phyloP scores from a whole-genome alignment of 2,113 vertebrate species.

The Gobiocypris rarus region DNA sequence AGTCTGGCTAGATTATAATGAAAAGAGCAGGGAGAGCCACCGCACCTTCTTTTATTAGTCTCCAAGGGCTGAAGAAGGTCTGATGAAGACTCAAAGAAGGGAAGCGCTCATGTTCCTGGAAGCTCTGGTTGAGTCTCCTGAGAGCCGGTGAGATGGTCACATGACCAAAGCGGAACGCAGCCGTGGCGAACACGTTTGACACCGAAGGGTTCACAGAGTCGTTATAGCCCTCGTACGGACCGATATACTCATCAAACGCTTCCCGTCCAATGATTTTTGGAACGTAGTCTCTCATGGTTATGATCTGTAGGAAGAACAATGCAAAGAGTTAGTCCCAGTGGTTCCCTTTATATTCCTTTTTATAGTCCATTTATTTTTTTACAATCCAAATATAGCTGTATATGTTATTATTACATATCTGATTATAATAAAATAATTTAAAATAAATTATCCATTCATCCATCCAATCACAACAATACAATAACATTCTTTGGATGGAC shows the following conservation, averaged over 20 bases:
- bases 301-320: conserved; percentile 76
- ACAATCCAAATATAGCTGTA: too few species aligned
- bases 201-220: conserved; percentile 80
- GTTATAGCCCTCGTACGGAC: conserved; percentile 84
- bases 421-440: too few species aligned
- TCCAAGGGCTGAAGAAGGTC: conserved; percentile 92
- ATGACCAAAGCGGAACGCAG: conserved; percentile 96
- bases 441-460: too few species aligned
- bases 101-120: conserved; percentile 78
- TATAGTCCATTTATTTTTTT: too few species aligned
- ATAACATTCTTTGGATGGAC: too few species aligned
- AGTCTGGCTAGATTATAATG: background rate
- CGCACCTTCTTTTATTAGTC: conserved; percentile 88
- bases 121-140: conserved; percentile 79
- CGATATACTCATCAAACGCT: conserved; percentile 81
- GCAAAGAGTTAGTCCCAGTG: background rate
- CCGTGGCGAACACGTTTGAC: conserved; percentile 91
- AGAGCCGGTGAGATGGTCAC: conserved; percentile 81
- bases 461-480: too few species aligned
- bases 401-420: too few species aligned
- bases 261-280: conserved; percentile 87
- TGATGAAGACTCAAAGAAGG: conserved; percentile 79
- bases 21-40: background rate
- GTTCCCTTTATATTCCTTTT: too few species aligned
- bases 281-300: conserved; percentile 90